Evolutionary conservation across 2,888 invertebrate genomes (phyloP).

Genomic region (Drosophila lutescens): DNA sequence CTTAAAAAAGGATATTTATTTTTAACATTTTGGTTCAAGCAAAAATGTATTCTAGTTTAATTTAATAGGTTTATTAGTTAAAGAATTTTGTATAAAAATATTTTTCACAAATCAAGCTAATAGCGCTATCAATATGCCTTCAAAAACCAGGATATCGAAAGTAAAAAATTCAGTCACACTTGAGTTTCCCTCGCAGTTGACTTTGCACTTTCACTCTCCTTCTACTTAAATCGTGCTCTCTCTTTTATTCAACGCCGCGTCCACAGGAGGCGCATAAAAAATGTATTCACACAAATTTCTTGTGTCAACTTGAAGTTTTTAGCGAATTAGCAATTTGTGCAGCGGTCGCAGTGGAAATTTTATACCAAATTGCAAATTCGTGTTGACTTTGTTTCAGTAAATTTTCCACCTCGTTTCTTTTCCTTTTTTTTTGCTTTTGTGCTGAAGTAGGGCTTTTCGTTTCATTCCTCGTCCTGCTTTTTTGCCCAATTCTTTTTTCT

Average conservation of each 20-base stretch:
- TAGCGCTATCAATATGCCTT: not conserved
- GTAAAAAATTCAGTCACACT: constrained; percentile 10
- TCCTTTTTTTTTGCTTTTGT: constrained; percentile 7
- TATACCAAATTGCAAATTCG: constrained; percentile 64
- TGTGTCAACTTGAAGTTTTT: constrained; percentile 63
- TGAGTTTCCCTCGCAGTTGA: constrained; percentile 21
- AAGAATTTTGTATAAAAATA: not conserved
- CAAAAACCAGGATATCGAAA: not conserved
- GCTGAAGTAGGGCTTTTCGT: constrained; percentile 21
- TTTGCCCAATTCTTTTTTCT: constrained; percentile 33
- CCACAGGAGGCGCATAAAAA: constrained; percentile 45
- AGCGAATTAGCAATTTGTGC: constrained; percentile 55
- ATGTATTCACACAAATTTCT: constrained; percentile 67
- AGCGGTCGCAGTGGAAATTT: constrained; percentile 52
- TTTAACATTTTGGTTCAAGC: too few species aligned
- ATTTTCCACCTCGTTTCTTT: constrained; percentile 38
- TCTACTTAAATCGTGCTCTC: constrained; percentile 2
- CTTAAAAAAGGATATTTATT: too few species aligned
- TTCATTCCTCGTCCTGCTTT: constrained; percentile 9
- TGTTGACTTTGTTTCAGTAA: constrained; percentile 61
- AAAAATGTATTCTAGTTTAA: too few species aligned
- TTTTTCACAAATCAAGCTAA: not conserved
- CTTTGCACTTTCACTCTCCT: constrained; percentile 9
- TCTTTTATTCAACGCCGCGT: constrained; percentile 3
- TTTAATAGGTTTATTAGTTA: not conserved